Evolutionary conservation across 92 coral and sea anemone genomes (phyloP).

Genomic region (Muricea muricata): DNA sequence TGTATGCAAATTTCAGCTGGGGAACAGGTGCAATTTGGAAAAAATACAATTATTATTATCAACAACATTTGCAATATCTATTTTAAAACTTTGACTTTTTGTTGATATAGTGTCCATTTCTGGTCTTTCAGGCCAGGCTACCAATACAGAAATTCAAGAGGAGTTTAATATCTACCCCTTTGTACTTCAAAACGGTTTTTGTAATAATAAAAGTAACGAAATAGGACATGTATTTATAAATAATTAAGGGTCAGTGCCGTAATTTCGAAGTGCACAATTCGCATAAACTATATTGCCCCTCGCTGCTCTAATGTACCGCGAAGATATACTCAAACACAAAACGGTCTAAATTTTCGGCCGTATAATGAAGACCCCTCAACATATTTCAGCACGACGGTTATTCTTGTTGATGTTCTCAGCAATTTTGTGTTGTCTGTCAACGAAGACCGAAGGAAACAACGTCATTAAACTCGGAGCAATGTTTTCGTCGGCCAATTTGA

Average conservation of each 20-base stretch:
- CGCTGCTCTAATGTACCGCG: too few species aligned
- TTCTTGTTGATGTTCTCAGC: background rate
- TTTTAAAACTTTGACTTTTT: too few species aligned
- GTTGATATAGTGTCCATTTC: background rate
- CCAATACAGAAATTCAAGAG: too few species aligned
- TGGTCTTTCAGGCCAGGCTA: too few species aligned
- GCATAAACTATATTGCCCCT: background rate
- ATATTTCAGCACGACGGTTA: background rate
- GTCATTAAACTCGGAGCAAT: slow-evolving; percentile 79
- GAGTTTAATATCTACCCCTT: too few species aligned
- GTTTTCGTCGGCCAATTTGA: slow-evolving; percentile 76
- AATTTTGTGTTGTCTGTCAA: background rate
- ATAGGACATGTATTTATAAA: background rate
- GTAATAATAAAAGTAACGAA: background rate
- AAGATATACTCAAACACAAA: too few species aligned
- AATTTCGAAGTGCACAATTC: background rate
- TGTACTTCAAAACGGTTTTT: background rate
- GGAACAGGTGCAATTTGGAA: background rate
- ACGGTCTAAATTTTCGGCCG: too few species aligned
- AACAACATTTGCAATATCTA: too few species aligned
- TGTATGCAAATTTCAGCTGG: slow-evolving; percentile 10
- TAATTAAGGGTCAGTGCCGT: background rate
- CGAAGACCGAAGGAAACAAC: background rate
- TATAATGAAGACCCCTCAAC: too few species aligned
- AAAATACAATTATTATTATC: background rate